These are phyloP conservation scores for Laticauda laticaudata DNA, from an alignment of 2,113 vertebrate genomes.

Conservation along the genomic window DNA sequence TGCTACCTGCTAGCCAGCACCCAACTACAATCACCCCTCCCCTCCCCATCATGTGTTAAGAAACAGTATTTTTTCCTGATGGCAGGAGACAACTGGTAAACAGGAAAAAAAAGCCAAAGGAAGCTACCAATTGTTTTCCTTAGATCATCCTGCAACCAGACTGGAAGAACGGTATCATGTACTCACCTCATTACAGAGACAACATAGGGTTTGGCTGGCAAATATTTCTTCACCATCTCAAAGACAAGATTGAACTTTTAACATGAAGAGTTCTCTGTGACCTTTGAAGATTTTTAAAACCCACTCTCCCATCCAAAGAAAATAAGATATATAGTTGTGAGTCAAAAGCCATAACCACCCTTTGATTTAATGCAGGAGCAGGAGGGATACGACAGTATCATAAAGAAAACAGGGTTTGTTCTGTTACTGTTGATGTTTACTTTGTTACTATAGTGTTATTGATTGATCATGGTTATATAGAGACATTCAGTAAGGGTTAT, in stretches of 20 bases:
- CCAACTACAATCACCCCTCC: not conserved
- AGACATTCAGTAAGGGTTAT: not conserved
- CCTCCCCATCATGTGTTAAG: not conserved
- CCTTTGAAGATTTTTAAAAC: constrained; percentile 14
- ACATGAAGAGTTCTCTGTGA: not conserved
- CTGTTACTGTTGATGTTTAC: not conserved
- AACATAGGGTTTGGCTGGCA: not conserved
- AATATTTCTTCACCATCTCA: not conserved
- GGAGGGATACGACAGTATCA: constrained; percentile 4
- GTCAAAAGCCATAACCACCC: not conserved
- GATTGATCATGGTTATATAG: not conserved
- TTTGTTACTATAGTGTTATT: not conserved
- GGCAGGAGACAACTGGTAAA: not conserved
- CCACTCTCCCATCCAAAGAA: not conserved
- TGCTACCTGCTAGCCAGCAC: not conserved
- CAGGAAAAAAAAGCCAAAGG: not conserved
- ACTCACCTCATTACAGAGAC: not conserved
- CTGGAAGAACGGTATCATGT: not conserved
- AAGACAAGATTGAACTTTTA: not conserved
- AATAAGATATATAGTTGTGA: not conserved
- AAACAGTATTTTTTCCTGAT: not conserved
- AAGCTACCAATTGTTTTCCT: not conserved
- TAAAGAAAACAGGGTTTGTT: not conserved
- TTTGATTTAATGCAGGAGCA: not conserved
- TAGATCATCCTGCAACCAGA: not conserved